A percentile compares a stretch with the other conserved stretches of the same genome.
Evolutionary conservation across 2,888 invertebrate genomes (phyloP).

Genomic region (Epinotia brunnichana): DNA sequence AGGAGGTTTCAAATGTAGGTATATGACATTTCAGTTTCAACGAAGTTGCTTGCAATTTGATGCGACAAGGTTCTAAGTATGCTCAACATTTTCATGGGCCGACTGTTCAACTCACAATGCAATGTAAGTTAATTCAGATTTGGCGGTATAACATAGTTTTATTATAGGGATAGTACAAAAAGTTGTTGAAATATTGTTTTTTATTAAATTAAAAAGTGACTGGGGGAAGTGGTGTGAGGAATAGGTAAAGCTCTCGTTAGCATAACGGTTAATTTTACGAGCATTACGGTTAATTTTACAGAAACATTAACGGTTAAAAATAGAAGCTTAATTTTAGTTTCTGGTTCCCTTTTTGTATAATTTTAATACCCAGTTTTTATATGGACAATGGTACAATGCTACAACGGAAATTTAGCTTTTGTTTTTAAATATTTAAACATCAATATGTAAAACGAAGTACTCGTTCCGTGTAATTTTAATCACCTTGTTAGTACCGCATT

Average conservation of each 20-base stretch:
- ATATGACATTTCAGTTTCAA: too few species aligned
- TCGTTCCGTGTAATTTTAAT: constrained; percentile 37
- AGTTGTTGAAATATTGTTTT: constrained; percentile 40
- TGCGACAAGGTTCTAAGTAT: too few species aligned
- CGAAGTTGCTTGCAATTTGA: too few species aligned
- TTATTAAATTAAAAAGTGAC: constrained; percentile 57
- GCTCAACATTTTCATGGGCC: too few species aligned
- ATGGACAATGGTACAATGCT: background rate
- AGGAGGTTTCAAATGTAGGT: too few species aligned
- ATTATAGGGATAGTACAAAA: constrained; percentile 20
- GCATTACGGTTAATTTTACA: constrained; percentile 25
- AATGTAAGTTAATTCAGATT: background rate
- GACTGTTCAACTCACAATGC: constrained; percentile 1
- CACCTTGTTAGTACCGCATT: constrained; percentile 65
- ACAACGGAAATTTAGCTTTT: constrained; percentile 38
- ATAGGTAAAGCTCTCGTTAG: constrained; percentile 32
- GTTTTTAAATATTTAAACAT: constrained; percentile 35
- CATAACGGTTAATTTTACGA: constrained; percentile 20
- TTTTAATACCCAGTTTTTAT: constrained; percentile 4
- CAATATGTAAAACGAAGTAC: constrained; percentile 32
- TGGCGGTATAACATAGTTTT: background rate
- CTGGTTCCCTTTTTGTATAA: constrained; percentile 1
- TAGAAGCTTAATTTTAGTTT: constrained; percentile 41
- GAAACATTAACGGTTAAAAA: constrained; percentile 24
- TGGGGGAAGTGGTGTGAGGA: constrained; percentile 78